Evolutionary conservation across 2,113 vertebrate genomes (phyloP).

Genomic region (Hemibagrus wyckioides): DNA sequence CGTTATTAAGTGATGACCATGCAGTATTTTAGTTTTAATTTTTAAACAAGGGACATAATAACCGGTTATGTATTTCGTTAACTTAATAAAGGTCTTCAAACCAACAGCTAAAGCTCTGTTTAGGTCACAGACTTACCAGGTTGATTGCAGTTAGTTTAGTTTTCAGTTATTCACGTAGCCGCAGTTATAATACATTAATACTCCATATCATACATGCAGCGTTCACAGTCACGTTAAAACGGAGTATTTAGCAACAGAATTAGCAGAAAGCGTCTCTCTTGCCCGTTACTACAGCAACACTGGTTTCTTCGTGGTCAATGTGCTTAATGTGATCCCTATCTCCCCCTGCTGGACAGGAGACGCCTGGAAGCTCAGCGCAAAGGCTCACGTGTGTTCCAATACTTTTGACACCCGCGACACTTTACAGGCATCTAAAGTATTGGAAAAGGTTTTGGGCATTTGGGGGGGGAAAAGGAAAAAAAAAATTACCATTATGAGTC

Average conservation of each 20-base stretch:
- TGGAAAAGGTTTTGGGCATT: no score
- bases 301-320: neutral
- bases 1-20: neutral
- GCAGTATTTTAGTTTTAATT: neutral
- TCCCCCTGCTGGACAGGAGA: constrained; percentile 33
- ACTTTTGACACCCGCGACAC: no score
- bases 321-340: neutral
- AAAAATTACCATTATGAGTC: no score
- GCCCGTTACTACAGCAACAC: constrained; percentile 39
- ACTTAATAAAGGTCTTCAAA: neutral
- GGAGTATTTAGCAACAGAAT: neutral
- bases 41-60: no score
- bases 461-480: no score
- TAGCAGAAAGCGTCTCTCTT: neutral
- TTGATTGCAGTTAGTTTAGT: neutral
- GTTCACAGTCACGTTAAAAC: neutral
- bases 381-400: neutral
- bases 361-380: neutral
- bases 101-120: neutral
- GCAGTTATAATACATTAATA: no score
- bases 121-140: neutral
- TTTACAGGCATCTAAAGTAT: no score
- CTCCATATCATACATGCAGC: neutral
- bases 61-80: neutral
- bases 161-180: neutral